Base-by-base conservation (phyloP, 2,113 vertebrate genomes). In the Eira barbara region DNA sequence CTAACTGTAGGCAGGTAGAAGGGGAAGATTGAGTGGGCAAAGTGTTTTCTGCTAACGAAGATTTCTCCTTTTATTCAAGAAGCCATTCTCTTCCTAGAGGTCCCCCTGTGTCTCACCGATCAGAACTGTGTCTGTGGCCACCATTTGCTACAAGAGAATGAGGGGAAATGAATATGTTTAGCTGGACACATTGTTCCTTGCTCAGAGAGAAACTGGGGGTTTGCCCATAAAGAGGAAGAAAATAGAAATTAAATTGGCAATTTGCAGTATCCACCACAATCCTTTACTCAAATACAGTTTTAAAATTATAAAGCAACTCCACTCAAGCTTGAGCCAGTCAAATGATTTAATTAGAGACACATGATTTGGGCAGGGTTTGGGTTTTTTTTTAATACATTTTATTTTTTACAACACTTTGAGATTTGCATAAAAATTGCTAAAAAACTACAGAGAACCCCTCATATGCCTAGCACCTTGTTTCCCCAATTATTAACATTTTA, bases 381-480 rank as follows among this genome's bases (percentile, higher is more conserved):
- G 76, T 49, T 85, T 78, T 59, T 79, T 59, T 27, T 29, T 21
- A 61, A 79, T 90, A 57, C 71, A 80, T 3, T 55, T 80, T 15
- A 57, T 55, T 83, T 86, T 95, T 89, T 21, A 71, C 17, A 95
- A 81, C 15, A 92, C 71, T 82, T 92, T 92, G 80, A 94, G 17
- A 74, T 20, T 69, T 31, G 15, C 39, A 78, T 17, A 94, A 95
- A 84, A 89, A 71, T 73, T n/a, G 18, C 52, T 17, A 69, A 80
- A 78, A 67, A 65, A 21, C 0, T 71, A 67, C 1, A 42, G 18
- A 55, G 65, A n/a, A 45, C 93, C 85, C 95, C 18, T 47, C 39
- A 7, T 79, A 17, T 8, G 27, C 23, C 59, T 5, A 55, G 61
- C 7, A 15, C 25, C 31, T 76, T 14, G 3, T 13, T 93, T 94